Evolutionary conservation across 2,113 vertebrate genomes (phyloP).

Genomic region (Oophaga pumilio): DNA sequence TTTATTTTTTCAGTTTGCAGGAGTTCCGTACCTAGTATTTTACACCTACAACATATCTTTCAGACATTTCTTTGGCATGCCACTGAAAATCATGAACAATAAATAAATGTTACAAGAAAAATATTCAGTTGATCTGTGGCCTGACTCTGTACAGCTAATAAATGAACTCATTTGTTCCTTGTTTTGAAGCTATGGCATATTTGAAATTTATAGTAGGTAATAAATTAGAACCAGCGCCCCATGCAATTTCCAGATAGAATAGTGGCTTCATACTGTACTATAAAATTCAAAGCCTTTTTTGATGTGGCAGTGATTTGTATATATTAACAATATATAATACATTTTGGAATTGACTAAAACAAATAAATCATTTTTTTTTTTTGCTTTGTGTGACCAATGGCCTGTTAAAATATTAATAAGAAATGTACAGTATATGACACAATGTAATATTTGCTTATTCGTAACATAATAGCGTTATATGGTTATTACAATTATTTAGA

Average conservation of each 20-base stretch:
- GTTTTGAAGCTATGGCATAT: constrained; percentile 39
- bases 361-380: neutral
- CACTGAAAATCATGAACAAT: constrained; percentile 51
- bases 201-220: constrained; percentile 51
- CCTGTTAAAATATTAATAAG: neutral
- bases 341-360: neutral
- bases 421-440: neutral
- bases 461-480: neutral
- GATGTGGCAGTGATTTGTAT: constrained; percentile 21
- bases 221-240: constrained; percentile 36
- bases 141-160: constrained; percentile 50
- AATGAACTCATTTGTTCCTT: constrained; percentile 43
- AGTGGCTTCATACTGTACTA: constrained; percentile 1
- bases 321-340: constrained; percentile 1
- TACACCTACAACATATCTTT: constrained; percentile 52
- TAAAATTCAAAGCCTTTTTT: constrained; percentile 15
- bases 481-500: neutral
- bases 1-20: constrained; percentile 45
- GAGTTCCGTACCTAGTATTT: constrained; percentile 33
- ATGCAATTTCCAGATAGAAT: constrained; percentile 40
- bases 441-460: neutral
- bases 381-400: neutral
- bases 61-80: constrained; percentile 37
- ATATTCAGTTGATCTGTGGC: constrained; percentile 29
- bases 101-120: constrained; percentile 28